Conservation (phyloP, 2,797 vertebrate species). For the Macropodus opercularis region DNA sequence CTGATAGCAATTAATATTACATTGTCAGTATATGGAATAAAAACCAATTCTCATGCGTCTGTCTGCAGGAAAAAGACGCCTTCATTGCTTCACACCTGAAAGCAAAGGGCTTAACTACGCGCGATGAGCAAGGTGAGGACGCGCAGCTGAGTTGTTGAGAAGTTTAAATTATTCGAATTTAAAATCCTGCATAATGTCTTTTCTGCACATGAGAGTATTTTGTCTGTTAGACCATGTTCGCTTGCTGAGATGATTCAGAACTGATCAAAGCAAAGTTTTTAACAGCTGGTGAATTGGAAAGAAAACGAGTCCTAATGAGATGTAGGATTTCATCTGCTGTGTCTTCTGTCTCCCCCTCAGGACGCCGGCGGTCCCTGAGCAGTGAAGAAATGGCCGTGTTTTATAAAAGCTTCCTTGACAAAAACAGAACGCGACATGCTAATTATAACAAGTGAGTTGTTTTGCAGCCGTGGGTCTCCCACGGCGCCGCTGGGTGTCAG, state of each 20-base stretch:
- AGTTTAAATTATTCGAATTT: not conserved
- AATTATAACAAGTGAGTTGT: constrained; percentile 91
- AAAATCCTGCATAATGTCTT: not conserved
- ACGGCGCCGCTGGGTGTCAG: not conserved
- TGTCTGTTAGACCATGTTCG: not conserved
- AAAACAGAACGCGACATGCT: constrained; percentile 87
- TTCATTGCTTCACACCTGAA: constrained; percentile 85
- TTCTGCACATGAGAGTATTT: not conserved
- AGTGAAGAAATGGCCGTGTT: constrained; percentile 96
- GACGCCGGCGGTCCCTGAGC: constrained; percentile 81
- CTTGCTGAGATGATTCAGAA: not conserved
- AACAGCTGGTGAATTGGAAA: not conserved
- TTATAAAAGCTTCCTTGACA: constrained; percentile 92
- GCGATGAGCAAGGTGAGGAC: constrained; percentile 85
- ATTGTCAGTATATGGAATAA: too few relatives aligned
- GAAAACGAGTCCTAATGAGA: not conserved
- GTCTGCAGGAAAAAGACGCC: constrained; percentile 89
- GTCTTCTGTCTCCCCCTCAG: constrained; percentile 73
- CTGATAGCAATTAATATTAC: too few relatives aligned
- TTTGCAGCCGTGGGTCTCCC: constrained; percentile 4
- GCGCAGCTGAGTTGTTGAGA: not conserved
- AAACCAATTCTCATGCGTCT: not conserved
- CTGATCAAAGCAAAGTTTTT: not conserved
- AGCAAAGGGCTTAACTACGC: constrained; percentile 81
- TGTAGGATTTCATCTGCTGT: not conserved